These are phyloP conservation scores for Pectinophora gossypiella DNA, from an alignment of 1,140 invertebrate species.

Conservation along the genomic window DNA sequence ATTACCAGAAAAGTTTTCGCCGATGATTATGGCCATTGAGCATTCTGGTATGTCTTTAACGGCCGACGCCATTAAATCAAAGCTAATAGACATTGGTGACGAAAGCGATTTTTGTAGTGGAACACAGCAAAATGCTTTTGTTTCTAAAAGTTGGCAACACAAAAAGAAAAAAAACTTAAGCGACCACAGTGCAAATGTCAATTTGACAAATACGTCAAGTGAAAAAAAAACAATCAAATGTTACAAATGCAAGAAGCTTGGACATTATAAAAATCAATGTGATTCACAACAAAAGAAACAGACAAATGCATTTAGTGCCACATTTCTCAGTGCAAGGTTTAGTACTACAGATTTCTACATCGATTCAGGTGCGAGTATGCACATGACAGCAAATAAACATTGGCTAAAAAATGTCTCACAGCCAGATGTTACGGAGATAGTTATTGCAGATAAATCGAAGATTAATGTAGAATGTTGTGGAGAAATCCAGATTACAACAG, in stretches of 20 bases:
- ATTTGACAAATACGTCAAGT: neutral
- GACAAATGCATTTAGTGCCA: constrained; percentile 9
- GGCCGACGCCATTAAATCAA: constrained; percentile 20
- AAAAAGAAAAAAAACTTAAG: constrained; percentile 6
- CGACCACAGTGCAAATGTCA: neutral
- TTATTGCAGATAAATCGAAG: neutral
- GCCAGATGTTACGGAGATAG: neutral
- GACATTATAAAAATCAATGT: constrained; percentile 19
- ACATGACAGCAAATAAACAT: constrained; percentile 11
- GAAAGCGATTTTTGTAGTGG: constrained; percentile 9
- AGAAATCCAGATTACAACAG: neutral
- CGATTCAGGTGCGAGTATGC: constrained; percentile 12
- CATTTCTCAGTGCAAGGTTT: constrained; percentile 11
- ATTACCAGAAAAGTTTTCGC: constrained; percentile 1
- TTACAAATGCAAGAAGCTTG: neutral
- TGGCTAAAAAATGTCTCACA: neutral
- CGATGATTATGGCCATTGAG: constrained; percentile 10
- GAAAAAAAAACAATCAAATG: neutral
- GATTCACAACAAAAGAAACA: constrained; percentile 4
- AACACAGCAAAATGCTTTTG: neutral
- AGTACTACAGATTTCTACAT: constrained; percentile 13
- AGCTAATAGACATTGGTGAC: constrained; percentile 18
- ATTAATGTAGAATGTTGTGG: neutral
- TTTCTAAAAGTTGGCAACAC: neutral
- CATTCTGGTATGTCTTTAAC: constrained; percentile 13